Evolutionary conservation across 2,797 vertebrate genomes (phyloP).

Genomic region (Sandelia bainsii): DNA sequence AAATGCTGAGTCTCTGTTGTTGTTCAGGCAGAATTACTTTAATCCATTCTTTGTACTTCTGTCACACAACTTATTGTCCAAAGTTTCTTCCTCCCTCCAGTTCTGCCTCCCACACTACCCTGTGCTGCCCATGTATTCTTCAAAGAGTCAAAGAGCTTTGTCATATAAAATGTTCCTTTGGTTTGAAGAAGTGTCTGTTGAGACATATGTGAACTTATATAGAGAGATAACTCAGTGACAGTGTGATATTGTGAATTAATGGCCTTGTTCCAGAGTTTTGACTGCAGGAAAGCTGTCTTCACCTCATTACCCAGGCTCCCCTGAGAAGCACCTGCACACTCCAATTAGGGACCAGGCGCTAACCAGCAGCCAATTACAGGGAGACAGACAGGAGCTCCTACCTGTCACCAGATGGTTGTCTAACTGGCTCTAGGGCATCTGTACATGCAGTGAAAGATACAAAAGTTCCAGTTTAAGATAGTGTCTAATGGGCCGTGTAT

Average conservation of each 20-base stretch:
- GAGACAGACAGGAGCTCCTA: slow-evolving; percentile 65
- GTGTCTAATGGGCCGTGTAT: slow-evolving; percentile 13
- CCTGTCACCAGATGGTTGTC: slow-evolving; percentile 57
- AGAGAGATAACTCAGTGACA: slow-evolving; percentile 48
- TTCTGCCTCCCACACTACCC: slow-evolving; percentile 23
- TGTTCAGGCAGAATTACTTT: slow-evolving; percentile 52
- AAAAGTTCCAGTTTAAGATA: slow-evolving; percentile 47
- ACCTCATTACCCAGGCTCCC: slow-evolving; percentile 74
- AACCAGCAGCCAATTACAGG: slow-evolving; percentile 64
- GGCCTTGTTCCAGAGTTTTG: slow-evolving; percentile 51
- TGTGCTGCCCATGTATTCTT: too few relatives aligned
- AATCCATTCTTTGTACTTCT: slow-evolving; percentile 62
- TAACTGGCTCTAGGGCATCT: slow-evolving; percentile 39
- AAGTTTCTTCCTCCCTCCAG: slow-evolving; percentile 37
- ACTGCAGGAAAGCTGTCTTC: slow-evolving; percentile 60
- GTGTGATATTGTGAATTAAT: slow-evolving; percentile 57
- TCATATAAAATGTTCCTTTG: slow-evolving; percentile 20
- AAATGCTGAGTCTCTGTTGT: slow-evolving; percentile 46
- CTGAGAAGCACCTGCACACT: slow-evolving; percentile 63
- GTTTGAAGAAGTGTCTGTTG: slow-evolving; percentile 14
- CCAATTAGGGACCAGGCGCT: slow-evolving; percentile 70
- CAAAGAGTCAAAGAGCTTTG: slow-evolving; percentile 1
- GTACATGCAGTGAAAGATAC: slow-evolving; percentile 46
- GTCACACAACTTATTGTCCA: slow-evolving; percentile 54
- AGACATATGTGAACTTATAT: slow-evolving; percentile 12